Percentiles rank a stretch among this genome's conserved stretches.
These are phyloP conservation scores for Malthinus flaveolus DNA, from an alignment of 2,888 invertebrate genomes.

Conservation along the genomic window DNA sequence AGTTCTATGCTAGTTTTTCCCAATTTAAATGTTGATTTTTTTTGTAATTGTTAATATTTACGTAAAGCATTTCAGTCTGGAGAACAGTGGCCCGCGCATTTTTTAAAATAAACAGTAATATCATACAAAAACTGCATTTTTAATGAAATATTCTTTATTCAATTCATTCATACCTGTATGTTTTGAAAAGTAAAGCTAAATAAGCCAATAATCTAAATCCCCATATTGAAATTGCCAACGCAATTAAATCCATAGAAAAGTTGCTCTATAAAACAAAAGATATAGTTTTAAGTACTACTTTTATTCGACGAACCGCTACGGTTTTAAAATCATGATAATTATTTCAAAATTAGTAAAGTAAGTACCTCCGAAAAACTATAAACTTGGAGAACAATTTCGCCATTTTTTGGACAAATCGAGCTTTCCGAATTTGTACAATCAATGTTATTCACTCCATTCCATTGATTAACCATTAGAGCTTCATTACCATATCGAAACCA, in stretches of 20 bases:
- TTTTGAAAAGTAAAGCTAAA: slow-evolving; percentile 70
- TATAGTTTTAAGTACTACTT: no score
- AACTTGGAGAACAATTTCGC: slow-evolving; percentile 76
- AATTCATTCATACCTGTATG: slow-evolving; percentile 62
- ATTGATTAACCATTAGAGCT: slow-evolving; percentile 85
- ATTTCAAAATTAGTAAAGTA: slow-evolving; percentile 59
- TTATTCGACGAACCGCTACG: no score
- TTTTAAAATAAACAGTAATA: no score
- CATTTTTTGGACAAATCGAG: slow-evolving; percentile 57
- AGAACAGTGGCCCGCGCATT: no score
- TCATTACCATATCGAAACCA: slow-evolving; percentile 94
- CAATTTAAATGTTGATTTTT: no score
- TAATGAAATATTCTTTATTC: neutral
- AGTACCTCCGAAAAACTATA: slow-evolving; percentile 75
- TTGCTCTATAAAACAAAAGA: slow-evolving; percentile 13
- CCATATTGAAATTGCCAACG: slow-evolving; percentile 5
- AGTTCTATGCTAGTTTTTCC: no score
- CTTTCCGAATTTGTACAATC: slow-evolving; percentile 58
- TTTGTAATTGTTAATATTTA: no score
- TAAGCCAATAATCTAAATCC: slow-evolving; percentile 78
- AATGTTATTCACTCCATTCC: slow-evolving; percentile 78
- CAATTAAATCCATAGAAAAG: slow-evolving; percentile 9
- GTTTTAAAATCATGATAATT: no score
- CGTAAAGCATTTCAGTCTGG: no score
- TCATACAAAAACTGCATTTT: neutral